Conservation (phyloP, 2,113 vertebrate species). For the Bos indicus region DNA sequence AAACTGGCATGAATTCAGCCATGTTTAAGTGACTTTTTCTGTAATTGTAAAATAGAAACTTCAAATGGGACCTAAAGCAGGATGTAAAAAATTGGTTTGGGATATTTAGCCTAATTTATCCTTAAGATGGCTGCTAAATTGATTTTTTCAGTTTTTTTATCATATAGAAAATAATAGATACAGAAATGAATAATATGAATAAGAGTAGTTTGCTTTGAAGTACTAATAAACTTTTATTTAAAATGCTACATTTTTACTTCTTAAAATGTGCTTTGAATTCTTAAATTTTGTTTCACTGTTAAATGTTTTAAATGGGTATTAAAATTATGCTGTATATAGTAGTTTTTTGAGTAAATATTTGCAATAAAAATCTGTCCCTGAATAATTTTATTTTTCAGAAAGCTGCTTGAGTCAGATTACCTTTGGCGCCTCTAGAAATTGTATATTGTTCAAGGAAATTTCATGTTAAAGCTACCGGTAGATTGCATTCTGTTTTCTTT, state of each 20-base stretch:
- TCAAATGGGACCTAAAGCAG: constrained; percentile 73
- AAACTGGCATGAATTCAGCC: constrained; percentile 64
- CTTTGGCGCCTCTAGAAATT: constrained; percentile 41
- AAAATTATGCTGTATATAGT: constrained; percentile 82
- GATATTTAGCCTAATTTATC: constrained; percentile 72
- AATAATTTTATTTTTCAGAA: constrained; percentile 74
- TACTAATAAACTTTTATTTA: constrained; percentile 72
- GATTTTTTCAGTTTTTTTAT: constrained; percentile 67
- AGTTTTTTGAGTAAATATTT: constrained; percentile 88
- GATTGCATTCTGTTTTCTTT: background rate
- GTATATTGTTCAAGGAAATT: background rate
- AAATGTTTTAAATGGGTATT: constrained; percentile 80
- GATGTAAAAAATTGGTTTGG: constrained; percentile 72
- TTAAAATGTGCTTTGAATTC: constrained; percentile 79
- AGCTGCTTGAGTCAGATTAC: constrained; percentile 36
- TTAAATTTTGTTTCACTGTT: constrained; percentile 79
- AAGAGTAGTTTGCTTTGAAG: constrained; percentile 77
- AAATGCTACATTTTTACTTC: constrained; percentile 74
- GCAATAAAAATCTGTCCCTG: constrained; percentile 80
- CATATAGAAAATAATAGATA: constrained; percentile 69
- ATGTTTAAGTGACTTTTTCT: constrained; percentile 73
- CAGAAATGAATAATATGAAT: constrained; percentile 75
- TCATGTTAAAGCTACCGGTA: background rate
- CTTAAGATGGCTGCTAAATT: constrained; percentile 74
- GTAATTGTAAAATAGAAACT: constrained; percentile 71